phyloP scores from a whole-genome alignment of 2,113 vertebrate species.

The Megaceryle torquata region DNA sequence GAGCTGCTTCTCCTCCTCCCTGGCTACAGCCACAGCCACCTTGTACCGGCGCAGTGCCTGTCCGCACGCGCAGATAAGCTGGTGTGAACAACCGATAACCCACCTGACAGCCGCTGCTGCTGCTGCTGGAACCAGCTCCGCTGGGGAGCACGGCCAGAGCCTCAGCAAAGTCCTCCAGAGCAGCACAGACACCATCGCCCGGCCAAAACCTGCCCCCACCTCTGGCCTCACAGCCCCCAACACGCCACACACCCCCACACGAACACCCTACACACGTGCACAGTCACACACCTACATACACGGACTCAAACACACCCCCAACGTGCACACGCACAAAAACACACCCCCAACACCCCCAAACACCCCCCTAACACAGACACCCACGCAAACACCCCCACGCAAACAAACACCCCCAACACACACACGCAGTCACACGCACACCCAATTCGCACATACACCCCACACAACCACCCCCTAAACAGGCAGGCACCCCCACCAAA shows the following conservation, averaged over 20 bases:
- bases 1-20: neutral
- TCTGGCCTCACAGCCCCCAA: neutral
- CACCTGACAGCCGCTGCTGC: neutral
- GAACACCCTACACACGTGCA: neutral
- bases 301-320: neutral
- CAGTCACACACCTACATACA: neutral
- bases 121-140: neutral
- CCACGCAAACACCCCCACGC: too few relatives aligned
- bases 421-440: too few relatives aligned
- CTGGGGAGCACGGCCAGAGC: neutral
- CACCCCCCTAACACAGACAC: too few relatives aligned
- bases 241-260: neutral
- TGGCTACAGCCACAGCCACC: neutral
- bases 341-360: neutral
- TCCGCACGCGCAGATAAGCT: rapidly evolving
- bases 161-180: neutral
- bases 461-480: neutral
- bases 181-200: neutral
- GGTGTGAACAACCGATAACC: neutral
- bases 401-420: neutral
- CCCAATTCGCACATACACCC: too few relatives aligned
- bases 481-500: neutral
- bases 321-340: neutral
- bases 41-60: rapidly evolving
- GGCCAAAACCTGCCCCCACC: neutral